Base-by-base conservation (phyloP, 2,113 vertebrate genomes). In the Catharus minimus region DNA sequence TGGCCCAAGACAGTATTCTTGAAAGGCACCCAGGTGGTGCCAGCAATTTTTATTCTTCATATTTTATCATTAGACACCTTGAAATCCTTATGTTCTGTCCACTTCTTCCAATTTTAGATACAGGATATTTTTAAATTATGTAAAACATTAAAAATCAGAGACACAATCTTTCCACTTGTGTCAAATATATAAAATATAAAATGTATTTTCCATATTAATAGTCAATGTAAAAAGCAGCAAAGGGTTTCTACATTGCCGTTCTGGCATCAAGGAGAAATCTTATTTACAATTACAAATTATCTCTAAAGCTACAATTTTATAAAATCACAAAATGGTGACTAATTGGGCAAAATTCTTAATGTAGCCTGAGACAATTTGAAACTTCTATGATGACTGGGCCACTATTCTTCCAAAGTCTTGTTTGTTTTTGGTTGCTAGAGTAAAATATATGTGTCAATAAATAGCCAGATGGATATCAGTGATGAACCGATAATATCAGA, bases 401-500 rank as follows among this genome's bases (percentile, higher is more conserved):
- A 0, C 18, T 85, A 12, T 60, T 91, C 41, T 83, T 75, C 57
- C 27, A 38, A 76, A 86, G 30, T 4, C 53, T 80, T 94, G 80
- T 93, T 95, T 94, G 68, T 41, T 90, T 93, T 90, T 57, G 16
- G 39, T 92, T 93, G 33, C 57, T 86, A 46, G 65, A 92, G 47
- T 52, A 62, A 61, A 93, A 91, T 93, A 81, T 94, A 88, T 68
- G 44, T 85, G 94, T 90, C 86, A 72, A 57, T 94, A 94, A 95
- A 86, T 62, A 94, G 77, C 74, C 82, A 95, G 88, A 92, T 94
- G 82, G 71, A 23, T 86, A 84, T 86, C 93, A 55, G 44, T 46
- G 88, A 80, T 93, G 88, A 83, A 83, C 49, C 14, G 93, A 95
- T 93, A 90, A 36, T 92, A 94, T 88, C 90, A 93, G 86, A 72